Base-by-base conservation (phyloP, 2,113 vertebrate species). In the Amazona vittata region DNA sequence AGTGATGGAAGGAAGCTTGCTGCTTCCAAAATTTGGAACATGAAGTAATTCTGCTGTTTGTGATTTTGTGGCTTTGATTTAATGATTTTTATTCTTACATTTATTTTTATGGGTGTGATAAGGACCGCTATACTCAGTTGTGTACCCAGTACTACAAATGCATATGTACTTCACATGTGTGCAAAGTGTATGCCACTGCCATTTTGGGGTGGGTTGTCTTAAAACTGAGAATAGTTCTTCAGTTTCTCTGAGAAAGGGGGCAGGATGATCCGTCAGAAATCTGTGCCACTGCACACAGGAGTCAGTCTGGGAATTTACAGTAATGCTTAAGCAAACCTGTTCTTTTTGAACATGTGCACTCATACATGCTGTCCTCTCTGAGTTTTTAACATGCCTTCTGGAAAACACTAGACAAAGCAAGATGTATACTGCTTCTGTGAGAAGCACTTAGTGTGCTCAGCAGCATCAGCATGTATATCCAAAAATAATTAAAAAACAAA, bases 171-270 rank as follows among this genome's bases (percentile, higher is more conserved):
- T 86, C 19, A 46, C 8, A 3, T 24, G 21, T 10, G 21, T 14
- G 39, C 1, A 0, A 69, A 47, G 21, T 5, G 14, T 25, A 25
- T 60, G 3, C 41, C 6, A 8, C 44, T 77, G 24, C 37, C 67
- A 7, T 70, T 70, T 63, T 53, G 50, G 28, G 19, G 2, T 71
- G 25, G 12, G 6, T 79, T 59, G 35, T 71, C 70, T 83, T 68
- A 55, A 53, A 75, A 73, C 19, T 67, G 29, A 31, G 43, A 79
- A 9, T 5, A 21, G 29, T 84, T 60, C 20, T 52, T 41, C 15
- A 35, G 0, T 59, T 80, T 64, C 33, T n/a, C 4, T 47, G 41
- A 57, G 65, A 60, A 69, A 62, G 7, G 10, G 18, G 4, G 5
- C 21, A 68, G 64, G 19, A 53, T 41, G 62, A n/a, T 17, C 1